Evolutionary conservation across 2,888 invertebrate genomes (phyloP).

Genomic region (Hololepta plana): DNA sequence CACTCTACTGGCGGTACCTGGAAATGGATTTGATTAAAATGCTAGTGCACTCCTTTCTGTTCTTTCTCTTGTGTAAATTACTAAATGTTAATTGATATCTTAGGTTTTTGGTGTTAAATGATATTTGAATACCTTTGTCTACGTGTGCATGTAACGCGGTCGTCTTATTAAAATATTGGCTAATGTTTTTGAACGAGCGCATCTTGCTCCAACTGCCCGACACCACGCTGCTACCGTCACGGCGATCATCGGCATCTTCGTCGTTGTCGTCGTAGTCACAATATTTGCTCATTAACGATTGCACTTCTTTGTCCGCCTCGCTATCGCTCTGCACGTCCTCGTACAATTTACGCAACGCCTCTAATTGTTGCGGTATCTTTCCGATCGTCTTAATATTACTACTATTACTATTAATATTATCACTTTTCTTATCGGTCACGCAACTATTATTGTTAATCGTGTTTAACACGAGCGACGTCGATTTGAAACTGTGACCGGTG

Average conservation of each 20-base stretch:
- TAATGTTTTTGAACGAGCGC: slow-evolving; percentile 28
- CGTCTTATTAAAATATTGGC: slow-evolving; percentile 13
- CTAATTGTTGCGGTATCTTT: slow-evolving; percentile 22
- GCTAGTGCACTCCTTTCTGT: too few species aligned
- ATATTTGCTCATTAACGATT: slow-evolving; percentile 32
- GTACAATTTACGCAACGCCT: slow-evolving; percentile 26
- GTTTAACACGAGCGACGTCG: slow-evolving; percentile 27
- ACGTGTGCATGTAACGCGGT: slow-evolving; percentile 18
- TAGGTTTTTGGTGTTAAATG: too few species aligned
- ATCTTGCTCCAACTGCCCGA: slow-evolving; percentile 39
- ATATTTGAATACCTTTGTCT: slow-evolving; percentile 26
- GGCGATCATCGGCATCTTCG: slow-evolving; percentile 14
- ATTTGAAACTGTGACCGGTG: slow-evolving; percentile 24
- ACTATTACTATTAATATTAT: too few species aligned
- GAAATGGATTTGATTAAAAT: too few species aligned
- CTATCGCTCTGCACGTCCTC: slow-evolving; percentile 30
- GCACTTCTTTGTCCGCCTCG: slow-evolving; percentile 42
- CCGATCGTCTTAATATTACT: slow-evolving; percentile 8
- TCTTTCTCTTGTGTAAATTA: too few species aligned
- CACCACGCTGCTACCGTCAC: slow-evolving; percentile 24
- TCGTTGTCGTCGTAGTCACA: slow-evolving; percentile 9
- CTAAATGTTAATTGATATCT: too few species aligned
- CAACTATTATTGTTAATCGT: slow-evolving; percentile 20
- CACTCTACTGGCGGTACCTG: background rate
- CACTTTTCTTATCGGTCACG: background rate